Conservation (phyloP, 2,888 invertebrate species). For the Terebella lapidaria region DNA sequence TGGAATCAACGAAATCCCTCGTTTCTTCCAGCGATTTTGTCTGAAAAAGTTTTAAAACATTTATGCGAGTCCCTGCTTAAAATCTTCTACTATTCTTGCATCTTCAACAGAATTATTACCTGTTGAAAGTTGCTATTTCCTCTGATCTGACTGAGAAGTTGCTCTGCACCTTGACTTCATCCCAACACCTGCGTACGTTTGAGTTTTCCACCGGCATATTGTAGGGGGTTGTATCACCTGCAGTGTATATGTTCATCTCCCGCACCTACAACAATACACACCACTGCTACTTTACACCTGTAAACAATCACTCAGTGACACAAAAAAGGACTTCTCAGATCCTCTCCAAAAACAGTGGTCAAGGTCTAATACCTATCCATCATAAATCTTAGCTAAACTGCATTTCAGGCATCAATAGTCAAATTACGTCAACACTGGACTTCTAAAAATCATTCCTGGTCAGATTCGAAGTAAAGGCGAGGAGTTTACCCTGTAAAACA, state of each 20-base stretch:
- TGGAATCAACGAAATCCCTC: constrained; percentile 76
- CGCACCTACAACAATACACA: constrained; percentile 49
- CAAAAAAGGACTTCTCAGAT: too few species aligned
- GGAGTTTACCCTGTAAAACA: too few species aligned
- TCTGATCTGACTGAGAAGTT: constrained; percentile 61
- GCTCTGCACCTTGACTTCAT: constrained; percentile 68
- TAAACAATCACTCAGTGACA: too few species aligned
- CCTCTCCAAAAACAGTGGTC: too few species aligned
- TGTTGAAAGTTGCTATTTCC: constrained; percentile 67
- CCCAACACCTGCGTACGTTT: constrained; percentile 67
- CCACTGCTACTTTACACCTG: background rate
- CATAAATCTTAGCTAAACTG: too few species aligned
- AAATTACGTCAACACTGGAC: too few species aligned
- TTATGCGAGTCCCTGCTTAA: background rate
- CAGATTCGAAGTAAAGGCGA: too few species aligned
- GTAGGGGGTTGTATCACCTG: constrained; percentile 74
- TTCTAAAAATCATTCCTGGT: too few species aligned
- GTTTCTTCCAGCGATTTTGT: constrained; percentile 75
- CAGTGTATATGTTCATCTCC: constrained; percentile 71
- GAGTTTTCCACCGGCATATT: constrained; percentile 70
- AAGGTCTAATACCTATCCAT: too few species aligned
- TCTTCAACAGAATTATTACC: constrained; percentile 16
- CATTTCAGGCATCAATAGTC: too few species aligned
- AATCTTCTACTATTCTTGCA: background rate
- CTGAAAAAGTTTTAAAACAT: background rate